These are phyloP conservation scores for Staurois parvus DNA, from an alignment of 2,797 vertebrate genomes.

Conservation along the genomic window DNA sequence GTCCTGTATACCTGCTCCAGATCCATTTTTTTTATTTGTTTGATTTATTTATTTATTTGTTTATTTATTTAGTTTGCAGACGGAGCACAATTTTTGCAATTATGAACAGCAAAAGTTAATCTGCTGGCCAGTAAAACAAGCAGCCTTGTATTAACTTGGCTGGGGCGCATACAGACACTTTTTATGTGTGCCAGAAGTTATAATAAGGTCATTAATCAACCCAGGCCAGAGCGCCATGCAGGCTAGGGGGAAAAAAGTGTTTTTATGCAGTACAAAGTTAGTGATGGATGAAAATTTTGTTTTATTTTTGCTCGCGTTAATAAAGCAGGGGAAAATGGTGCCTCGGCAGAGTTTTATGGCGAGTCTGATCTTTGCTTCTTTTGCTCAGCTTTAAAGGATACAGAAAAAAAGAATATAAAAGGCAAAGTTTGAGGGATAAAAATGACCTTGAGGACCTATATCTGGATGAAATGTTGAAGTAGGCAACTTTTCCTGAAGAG, in stretches of 20 bases:
- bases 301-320: conserved; percentile 60
- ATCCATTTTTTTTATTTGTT: conserved; percentile 18
- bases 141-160: conserved; percentile 50
- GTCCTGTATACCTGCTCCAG: conserved; percentile 46
- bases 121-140: background rate
- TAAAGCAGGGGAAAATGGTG: conserved; percentile 52
- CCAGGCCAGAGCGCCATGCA: conserved; percentile 43
- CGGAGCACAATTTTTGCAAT: conserved; percentile 2
- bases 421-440: conserved; percentile 24
- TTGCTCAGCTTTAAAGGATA: conserved; percentile 40
- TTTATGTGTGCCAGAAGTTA: conserved; percentile 30
- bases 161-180: conserved; percentile 14
- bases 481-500: background rate
- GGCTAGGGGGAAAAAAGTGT: conserved; percentile 38
- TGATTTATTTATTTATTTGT: background rate
- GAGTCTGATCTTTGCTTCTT: conserved; percentile 58
- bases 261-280: conserved; percentile 61
- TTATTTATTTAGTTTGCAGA: conserved; percentile 37
- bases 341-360: conserved; percentile 55
- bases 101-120: conserved; percentile 54
- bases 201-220: conserved; percentile 63
- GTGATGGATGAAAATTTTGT: conserved; percentile 62
- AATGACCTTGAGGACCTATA: conserved; percentile 54
- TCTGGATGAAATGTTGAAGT: conserved; percentile 17
- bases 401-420: conserved; percentile 61